phyloP scores from a whole-genome alignment of 1,140 invertebrate genomes.

The Sitophilus oryzae region DNA sequence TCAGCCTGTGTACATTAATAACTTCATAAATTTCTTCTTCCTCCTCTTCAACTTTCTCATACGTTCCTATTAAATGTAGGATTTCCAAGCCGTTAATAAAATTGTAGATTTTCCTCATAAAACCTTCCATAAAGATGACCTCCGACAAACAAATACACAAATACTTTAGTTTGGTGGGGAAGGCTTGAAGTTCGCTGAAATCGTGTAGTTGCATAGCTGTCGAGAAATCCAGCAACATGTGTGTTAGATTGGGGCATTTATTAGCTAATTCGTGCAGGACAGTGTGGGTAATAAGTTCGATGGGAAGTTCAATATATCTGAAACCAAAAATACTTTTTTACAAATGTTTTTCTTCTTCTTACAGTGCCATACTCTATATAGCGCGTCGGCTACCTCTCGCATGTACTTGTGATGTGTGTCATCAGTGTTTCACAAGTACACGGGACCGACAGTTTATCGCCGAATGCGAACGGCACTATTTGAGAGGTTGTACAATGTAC shows the following conservation, averaged over 20 bases:
- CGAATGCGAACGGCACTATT: too few relatives aligned
- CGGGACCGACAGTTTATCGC: too few relatives aligned
- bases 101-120: conserved; percentile 99
- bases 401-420: too few relatives aligned
- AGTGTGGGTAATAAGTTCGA: conserved; percentile 96
- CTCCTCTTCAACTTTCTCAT: conserved; percentile 97
- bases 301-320: conserved; percentile 89
- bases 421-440: too few relatives aligned
- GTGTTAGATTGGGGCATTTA: conserved; percentile 96
- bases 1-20: conserved; percentile 97
- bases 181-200: conserved; percentile 97
- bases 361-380: too few relatives aligned
- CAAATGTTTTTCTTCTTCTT: too few relatives aligned
- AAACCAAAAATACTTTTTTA: too few relatives aligned
- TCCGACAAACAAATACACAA: conserved; percentile 97
- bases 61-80: conserved; percentile 96
- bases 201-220: conserved; percentile 99
- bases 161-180: conserved; percentile 95
- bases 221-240: conserved; percentile 95
- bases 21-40: conserved; percentile 99
- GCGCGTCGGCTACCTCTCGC: too few relatives aligned
- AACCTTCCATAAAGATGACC: conserved; percentile 99
- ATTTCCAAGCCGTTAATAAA: conserved; percentile 99
- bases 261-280: conserved; percentile 95
- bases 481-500: too few relatives aligned